Conservation (phyloP, 2,888 invertebrate genomes). For the Nebria brevicollis region DNA sequence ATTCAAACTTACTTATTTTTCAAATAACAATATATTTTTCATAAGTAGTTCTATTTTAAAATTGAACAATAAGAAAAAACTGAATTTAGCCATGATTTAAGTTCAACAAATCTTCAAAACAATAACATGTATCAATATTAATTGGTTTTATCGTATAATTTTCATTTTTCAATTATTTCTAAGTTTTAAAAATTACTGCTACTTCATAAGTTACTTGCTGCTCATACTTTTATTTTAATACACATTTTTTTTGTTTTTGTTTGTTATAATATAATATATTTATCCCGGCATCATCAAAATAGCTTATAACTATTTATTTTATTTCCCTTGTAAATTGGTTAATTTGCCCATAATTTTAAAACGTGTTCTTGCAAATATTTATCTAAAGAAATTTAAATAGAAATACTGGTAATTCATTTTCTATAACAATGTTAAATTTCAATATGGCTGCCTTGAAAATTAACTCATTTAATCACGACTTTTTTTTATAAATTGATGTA, state of each 20-base stretch:
- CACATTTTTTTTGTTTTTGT: not conserved
- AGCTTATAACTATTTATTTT: constrained; percentile 37
- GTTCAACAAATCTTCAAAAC: not conserved
- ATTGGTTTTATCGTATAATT: not conserved
- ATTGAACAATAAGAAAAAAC: no score
- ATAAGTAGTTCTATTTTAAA: constrained; percentile 4
- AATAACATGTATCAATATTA: not conserved
- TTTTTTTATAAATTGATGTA: not conserved
- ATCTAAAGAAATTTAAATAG: not conserved
- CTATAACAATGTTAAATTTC: not conserved
- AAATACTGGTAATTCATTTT: not conserved
- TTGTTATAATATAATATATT: constrained; percentile 21
- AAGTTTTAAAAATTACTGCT: constrained; percentile 15
- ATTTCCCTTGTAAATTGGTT: constrained; percentile 40
- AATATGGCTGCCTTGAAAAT: not conserved
- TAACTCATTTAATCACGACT: not conserved
- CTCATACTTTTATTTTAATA: constrained; percentile 36
- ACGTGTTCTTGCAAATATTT: constrained; percentile 33
- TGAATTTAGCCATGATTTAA: not conserved
- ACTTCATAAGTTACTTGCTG: constrained; percentile 46
- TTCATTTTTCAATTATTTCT: constrained; percentile 19
- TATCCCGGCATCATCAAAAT: constrained; percentile 39
- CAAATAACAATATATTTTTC: constrained; percentile 18
- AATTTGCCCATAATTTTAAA: constrained; percentile 39
- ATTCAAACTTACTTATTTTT: not conserved